phyloP scores from a whole-genome alignment of 2,797 vertebrate species.

The Oophaga sylvatica region DNA sequence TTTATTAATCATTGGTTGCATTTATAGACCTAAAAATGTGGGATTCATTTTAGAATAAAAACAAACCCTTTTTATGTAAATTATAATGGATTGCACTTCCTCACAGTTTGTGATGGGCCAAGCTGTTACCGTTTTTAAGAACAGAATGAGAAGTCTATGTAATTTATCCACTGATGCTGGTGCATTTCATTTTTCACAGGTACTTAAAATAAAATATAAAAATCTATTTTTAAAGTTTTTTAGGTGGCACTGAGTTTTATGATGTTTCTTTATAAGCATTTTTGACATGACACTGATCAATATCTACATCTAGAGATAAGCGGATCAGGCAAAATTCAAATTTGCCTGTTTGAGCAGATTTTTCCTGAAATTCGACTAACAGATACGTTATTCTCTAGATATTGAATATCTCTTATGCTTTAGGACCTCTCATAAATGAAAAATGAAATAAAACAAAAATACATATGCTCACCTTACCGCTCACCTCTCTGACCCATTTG shows the following conservation, averaged over 20 bases:
- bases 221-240: background rate
- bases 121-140: constrained; percentile 43
- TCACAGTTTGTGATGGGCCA: constrained; percentile 33
- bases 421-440: no score
- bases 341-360: no score
- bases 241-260: background rate
- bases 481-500: no score
- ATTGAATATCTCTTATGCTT: no score
- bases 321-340: no score
- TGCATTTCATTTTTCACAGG: background rate
- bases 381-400: no score
- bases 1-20: constrained; percentile 43
- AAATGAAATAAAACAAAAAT: no score
- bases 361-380: no score
- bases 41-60: constrained; percentile 22
- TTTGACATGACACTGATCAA: no score
- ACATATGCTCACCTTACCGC: no score
- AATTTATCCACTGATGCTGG: background rate
- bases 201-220: background rate
- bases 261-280: no score
- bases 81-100: constrained; percentile 43
- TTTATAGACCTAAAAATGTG: constrained; percentile 38
- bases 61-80: constrained; percentile 37
- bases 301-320: no score
- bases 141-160: constrained; percentile 14